Conservation (phyloP, 2,888 invertebrate genomes). For the Pocota personata region DNA sequence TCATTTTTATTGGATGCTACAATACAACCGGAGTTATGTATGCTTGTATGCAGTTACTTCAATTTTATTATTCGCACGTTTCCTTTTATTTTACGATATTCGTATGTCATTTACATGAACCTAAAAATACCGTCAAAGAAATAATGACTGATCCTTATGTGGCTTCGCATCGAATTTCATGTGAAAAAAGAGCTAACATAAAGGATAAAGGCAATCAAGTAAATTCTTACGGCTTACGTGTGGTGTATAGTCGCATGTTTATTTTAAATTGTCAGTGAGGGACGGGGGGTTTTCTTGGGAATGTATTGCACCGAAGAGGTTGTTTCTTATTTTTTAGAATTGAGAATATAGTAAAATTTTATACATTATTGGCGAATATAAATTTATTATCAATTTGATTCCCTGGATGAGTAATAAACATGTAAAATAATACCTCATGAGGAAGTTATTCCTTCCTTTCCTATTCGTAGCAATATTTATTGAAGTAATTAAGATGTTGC, state of each 20-base stretch:
- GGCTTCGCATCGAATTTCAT: constrained; percentile 62
- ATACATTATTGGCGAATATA: not conserved
- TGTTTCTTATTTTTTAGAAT: not conserved
- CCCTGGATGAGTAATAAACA: not conserved
- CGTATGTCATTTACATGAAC: constrained; percentile 12
- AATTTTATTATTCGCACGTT: constrained; percentile 42
- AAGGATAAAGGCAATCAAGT: constrained; percentile 43
- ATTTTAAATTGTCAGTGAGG: not conserved
- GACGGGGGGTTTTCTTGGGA: not conserved
- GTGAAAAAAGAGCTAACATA: constrained; percentile 18
- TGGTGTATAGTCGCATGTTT: not conserved
- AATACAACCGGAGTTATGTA: not conserved
- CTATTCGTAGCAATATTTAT: no score
- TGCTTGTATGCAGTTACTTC: not conserved
- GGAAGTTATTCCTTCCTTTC: no score
- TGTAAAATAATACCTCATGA: no score
- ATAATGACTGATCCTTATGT: constrained; percentile 47
- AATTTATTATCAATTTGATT: not conserved
- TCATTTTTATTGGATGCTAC: not conserved
- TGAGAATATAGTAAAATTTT: not conserved
- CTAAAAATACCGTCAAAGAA: constrained; percentile 23
- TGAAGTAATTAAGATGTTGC: no score
- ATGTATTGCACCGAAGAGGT: not conserved
- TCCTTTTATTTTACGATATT: constrained; percentile 8
- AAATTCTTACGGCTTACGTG: constrained; percentile 33